Conservation (phyloP, 2,888 invertebrate species). For the Orchestes rusci region DNA sequence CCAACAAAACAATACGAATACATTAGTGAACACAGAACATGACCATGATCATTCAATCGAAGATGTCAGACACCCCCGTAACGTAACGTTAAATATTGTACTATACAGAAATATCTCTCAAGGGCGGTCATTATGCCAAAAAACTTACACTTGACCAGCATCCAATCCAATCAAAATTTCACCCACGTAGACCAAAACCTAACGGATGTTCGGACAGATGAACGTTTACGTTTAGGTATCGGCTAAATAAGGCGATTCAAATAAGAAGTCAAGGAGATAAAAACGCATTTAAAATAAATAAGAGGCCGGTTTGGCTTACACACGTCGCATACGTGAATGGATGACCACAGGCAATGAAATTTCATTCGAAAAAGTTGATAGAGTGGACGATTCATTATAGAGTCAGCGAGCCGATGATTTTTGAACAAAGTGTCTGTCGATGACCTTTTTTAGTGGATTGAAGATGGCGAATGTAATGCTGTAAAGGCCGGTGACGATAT, state of each 20-base stretch:
- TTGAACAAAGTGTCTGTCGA: conserved; percentile 3
- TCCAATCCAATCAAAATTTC: too few species aligned
- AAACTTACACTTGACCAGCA: too few species aligned
- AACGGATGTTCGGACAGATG: conserved; percentile 1
- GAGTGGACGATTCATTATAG: conserved; percentile 1
- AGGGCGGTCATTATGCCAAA: too few species aligned
- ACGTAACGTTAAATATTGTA: too few species aligned
- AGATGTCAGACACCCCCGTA: too few species aligned
- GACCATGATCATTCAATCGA: too few species aligned
- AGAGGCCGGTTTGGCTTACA: not conserved
- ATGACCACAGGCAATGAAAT: not conserved
- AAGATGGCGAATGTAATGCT: too few species aligned
- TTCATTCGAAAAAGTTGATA: conserved; percentile 1
- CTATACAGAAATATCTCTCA: too few species aligned
- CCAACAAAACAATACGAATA: too few species aligned
- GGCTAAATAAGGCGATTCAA: not conserved
- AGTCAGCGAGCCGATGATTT: not conserved
- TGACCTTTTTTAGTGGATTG: conserved; percentile 4
- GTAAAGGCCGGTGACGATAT: too few species aligned
- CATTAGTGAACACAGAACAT: too few species aligned
- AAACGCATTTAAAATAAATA: not conserved
- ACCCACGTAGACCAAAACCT: not conserved
- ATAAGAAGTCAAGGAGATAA: conserved; percentile 1
- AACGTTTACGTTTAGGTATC: not conserved
- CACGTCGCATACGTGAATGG: conserved; percentile 1